Base-by-base conservation (phyloP, 2,113 vertebrate species). In the Marmota flaviventris region DNA sequence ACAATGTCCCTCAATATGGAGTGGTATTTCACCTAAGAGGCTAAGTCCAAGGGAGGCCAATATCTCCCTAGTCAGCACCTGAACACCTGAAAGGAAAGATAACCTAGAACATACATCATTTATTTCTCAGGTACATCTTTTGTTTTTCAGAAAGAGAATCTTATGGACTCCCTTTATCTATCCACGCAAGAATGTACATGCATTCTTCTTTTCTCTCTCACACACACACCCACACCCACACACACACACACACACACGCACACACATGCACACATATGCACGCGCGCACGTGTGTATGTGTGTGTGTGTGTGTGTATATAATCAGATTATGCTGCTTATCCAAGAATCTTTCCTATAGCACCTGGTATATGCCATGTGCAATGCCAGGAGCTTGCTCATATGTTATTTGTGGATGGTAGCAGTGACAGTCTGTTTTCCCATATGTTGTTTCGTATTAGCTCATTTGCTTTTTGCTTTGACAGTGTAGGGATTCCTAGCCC, bases 401-500 rank as follows among this genome's bases (percentile, higher is more conserved):
- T 77, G 72, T 48, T 87, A 79, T 84, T 63, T 86, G 51, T 82
- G 37, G n/a, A 84, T 73, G 25, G 45, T 85, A 27, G 58, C 81
- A 34, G 75, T 93, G 42, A 70, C 67, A 17, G 17, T 58, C 70
- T 84, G 37, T 89, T 94, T 93, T 82, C 58, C 32, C 77, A 79
- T 20, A 48, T 22, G 29, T 77, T 87, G 48, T 86, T 32, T 77
- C 32, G 78, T 95, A 65, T 89, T 53, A 85, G 67, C 24, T 97
- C 79, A 85, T 88, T 94, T 97, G 67, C 32, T 94, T 34, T 29
- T 94, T 84, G 34, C 39, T 85, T 78, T 95, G 65, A 18, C 24
- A 93, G 76, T 32, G 73, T 69, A 75, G 9, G 65, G 27, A 91
- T 84, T 88, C 45, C 39, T 72, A 85, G 24, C 39, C 29, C 32